A percentile compares a stretch with the other conserved stretches of the same genome.
Conservation (phyloP, 2,888 invertebrate genomes). For the Dryobota labecula region DNA sequence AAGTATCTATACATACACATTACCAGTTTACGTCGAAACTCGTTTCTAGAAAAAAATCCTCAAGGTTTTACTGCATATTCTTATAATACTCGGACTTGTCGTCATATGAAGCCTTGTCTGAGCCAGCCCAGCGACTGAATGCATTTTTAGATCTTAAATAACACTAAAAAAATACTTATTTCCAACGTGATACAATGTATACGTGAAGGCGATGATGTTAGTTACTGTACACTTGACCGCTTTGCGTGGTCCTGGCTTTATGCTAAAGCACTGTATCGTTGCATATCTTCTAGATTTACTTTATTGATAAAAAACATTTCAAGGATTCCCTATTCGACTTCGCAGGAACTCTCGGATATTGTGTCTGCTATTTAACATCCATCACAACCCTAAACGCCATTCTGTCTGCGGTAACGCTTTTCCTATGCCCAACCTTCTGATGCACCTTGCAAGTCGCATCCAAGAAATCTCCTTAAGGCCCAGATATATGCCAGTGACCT, state of each 20-base stretch:
- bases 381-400: too few relatives aligned
- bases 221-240: slow-evolving; percentile 33
- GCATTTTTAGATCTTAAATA: slow-evolving; percentile 54
- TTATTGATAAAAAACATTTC: slow-evolving; percentile 40
- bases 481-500: too few relatives aligned
- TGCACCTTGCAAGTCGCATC: too few relatives aligned
- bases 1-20: slow-evolving; percentile 53
- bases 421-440: too few relatives aligned
- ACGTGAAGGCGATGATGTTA: slow-evolving; percentile 11
- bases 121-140: slow-evolving; percentile 29
- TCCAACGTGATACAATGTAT: slow-evolving; percentile 21
- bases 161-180: slow-evolving; percentile 45
- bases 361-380: too few relatives aligned
- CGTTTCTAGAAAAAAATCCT: slow-evolving; percentile 68
- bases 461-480: too few relatives aligned
- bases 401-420: too few relatives aligned
- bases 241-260: slow-evolving; percentile 26
- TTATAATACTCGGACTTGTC: slow-evolving; percentile 50
- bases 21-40: slow-evolving; percentile 62
- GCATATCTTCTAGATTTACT: slow-evolving; percentile 40
- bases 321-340: too few relatives aligned
- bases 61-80: slow-evolving; percentile 63
- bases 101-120: slow-evolving; percentile 37
- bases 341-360: too few relatives aligned
- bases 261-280: slow-evolving; percentile 37